Percentiles rank a stretch among this genome's conserved stretches.
Conservation (phyloP, 2,888 invertebrate genomes). For the Trichopoda pennipes region DNA sequence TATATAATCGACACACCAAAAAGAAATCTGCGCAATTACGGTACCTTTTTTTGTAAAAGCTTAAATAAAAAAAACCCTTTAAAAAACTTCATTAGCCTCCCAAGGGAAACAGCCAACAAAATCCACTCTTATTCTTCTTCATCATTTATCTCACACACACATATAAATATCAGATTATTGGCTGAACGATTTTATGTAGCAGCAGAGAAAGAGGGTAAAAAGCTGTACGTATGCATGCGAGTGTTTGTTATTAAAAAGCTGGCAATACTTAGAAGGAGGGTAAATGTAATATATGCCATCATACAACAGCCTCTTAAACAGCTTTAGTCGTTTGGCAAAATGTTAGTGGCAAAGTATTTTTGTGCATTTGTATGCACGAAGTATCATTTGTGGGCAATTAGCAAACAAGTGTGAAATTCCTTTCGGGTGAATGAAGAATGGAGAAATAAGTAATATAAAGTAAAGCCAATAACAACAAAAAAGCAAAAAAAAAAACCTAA, state of each 20-base stretch:
- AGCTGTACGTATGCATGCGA: conserved; percentile 2
- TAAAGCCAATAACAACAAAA: conserved; percentile 16
- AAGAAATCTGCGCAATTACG: conserved; percentile 77
- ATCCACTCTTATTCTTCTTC: conserved; percentile 27
- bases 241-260: conserved; percentile 14
- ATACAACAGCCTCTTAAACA: conserved; percentile 55
- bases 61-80: conserved; percentile 44
- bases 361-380: conserved; percentile 69
- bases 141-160: conserved; percentile 26
- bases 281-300: conserved; percentile 47
- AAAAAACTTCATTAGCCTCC: conserved; percentile 41
- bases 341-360: conserved; percentile 68
- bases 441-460: conserved; percentile 33
- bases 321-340: conserved; percentile 69
- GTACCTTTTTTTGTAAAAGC: conserved; percentile 74
- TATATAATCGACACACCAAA: conserved; percentile 61
- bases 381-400: conserved; percentile 68
- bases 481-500: neutral
- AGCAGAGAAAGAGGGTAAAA: conserved; percentile 34
- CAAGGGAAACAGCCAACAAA: conserved; percentile 40
- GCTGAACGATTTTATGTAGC: conserved; percentile 23
- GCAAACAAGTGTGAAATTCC: conserved; percentile 69
- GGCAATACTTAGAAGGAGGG: conserved; percentile 16
- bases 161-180: conserved; percentile 52
- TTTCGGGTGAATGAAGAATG: conserved; percentile 53